Conservation (phyloP, 2,113 vertebrate genomes). For the Heliornis fulica region DNA sequence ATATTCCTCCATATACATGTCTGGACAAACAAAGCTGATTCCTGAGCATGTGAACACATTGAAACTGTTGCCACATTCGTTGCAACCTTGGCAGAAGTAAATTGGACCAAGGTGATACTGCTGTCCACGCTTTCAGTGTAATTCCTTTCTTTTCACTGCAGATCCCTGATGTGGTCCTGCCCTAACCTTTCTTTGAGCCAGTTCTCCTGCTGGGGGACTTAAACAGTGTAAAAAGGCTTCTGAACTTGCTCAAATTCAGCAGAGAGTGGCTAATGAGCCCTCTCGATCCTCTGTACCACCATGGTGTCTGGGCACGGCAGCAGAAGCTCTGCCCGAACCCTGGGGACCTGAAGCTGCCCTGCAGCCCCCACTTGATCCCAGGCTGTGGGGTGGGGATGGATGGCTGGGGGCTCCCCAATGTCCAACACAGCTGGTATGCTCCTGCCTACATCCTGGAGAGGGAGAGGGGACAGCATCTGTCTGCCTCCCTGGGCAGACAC, state of each 20-base stretch:
- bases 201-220: slow-evolving; percentile 25
- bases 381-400: accelerated
- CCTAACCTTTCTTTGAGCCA: slow-evolving; percentile 37
- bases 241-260: not conserved
- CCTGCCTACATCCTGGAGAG: not conserved
- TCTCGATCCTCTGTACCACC: not conserved
- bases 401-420: accelerated
- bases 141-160: not conserved
- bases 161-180: not conserved
- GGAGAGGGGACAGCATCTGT: accelerated
- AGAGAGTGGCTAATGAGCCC: not conserved
- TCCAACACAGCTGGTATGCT: not conserved
- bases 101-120: not conserved
- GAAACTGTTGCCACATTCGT: not conserved
- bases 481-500: not conserved
- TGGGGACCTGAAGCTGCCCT: accelerated
- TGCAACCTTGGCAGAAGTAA: not conserved
- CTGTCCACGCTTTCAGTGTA: not conserved
- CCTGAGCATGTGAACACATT: not conserved
- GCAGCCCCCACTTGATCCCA: accelerated
- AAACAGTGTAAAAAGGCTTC: not conserved
- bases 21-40: not conserved
- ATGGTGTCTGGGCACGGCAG: accelerated
- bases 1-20: not conserved
- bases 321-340: accelerated